Evolutionary conservation across 2,888 invertebrate genomes (phyloP), one percentile per base, ranked within the genome.

Genomic region (Ichneumon xanthorius): DNA sequence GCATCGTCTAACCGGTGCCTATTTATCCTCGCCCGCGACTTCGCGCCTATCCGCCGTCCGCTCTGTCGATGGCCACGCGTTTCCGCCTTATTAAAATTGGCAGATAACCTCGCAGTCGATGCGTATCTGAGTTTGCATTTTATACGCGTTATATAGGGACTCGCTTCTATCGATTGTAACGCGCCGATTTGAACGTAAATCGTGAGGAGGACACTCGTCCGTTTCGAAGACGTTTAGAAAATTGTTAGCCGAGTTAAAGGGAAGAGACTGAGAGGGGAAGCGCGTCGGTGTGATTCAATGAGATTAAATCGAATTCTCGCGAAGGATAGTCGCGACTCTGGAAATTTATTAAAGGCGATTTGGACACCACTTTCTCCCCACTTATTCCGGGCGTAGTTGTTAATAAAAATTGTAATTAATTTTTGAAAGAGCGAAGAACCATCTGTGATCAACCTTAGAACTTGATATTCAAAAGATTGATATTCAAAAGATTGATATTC

Each of bases 61-160:
- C 86, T 86, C 87, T 78, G 86, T 83, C 88, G 84, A 86, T 67
- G 58, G 40, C 58, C 85, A 77, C 84, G 53, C 87, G 85, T 87
- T 87, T 87, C 87, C 88, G 88, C 88, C 87, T 88, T 86, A 88
- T 88, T 88, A 87, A 87, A 88, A 86, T 86, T 87, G 86, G 86
- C 86, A 87, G 86, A 88, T 87, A 85, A 68, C 87, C 71, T 26
- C 37, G 40, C 70, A 11, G 37, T 45, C 82, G 85, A 86, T 86
- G 77, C 80, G 80, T 83, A 86, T 86, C 85, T 53, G 65, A 50
- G 80, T 63, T 63, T 33, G 33, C 33, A 63, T 65, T 45, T 76
- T 78, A 55, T 26, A 63, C 33, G 73, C 37, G 9, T 78, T 58
- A 55, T 77, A 82, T 19, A 77, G 45, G 40, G 50, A 76, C 19